phyloP scores from a whole-genome alignment of 2,888 invertebrate species.

The Pseudanteris insignis region DNA sequence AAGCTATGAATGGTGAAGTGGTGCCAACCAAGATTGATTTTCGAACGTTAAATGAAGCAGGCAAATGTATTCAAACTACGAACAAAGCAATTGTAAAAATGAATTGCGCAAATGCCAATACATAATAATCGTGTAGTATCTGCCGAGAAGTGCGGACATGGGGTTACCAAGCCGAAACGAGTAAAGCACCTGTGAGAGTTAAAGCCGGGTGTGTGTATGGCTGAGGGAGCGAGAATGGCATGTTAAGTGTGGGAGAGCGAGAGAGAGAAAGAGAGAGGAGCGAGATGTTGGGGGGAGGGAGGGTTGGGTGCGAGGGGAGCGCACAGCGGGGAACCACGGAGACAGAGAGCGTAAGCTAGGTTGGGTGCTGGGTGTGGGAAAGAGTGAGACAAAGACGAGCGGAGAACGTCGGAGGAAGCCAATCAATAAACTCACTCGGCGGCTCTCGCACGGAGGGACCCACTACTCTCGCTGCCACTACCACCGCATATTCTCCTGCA shows the following conservation, averaged over 20 bases:
- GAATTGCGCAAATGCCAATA: background rate
- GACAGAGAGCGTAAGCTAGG: conserved; percentile 11
- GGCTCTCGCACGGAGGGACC: conserved; percentile 49
- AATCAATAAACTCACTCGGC: conserved; percentile 64
- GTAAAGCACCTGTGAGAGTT: conserved; percentile 62
- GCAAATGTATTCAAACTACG: too few species aligned
- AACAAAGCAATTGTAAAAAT: too few species aligned
- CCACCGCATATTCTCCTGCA: conserved; percentile 39
- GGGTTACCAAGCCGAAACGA: conserved; percentile 58
- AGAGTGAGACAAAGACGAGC: conserved; percentile 42
- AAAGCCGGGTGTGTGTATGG: conserved; percentile 13
- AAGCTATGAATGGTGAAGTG: too few species aligned
- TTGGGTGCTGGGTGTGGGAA: conserved; percentile 5
- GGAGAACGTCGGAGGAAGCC: conserved; percentile 59
- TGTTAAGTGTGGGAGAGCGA: background rate
- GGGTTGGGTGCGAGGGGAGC: conserved; percentile 13
- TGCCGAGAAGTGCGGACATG: conserved; percentile 48
- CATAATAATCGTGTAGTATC: conserved; percentile 16
- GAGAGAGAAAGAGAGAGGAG: conserved; percentile 4
- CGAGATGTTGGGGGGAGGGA: too few species aligned
- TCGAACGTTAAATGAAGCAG: too few species aligned
- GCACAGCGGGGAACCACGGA: background rate
- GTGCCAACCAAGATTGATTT: too few species aligned
- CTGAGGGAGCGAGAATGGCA: too few species aligned
- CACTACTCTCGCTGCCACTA: conserved; percentile 52